Evolutionary conservation across 2,888 invertebrate genomes (phyloP).

Genomic region (Mellilla xanthometata): DNA sequence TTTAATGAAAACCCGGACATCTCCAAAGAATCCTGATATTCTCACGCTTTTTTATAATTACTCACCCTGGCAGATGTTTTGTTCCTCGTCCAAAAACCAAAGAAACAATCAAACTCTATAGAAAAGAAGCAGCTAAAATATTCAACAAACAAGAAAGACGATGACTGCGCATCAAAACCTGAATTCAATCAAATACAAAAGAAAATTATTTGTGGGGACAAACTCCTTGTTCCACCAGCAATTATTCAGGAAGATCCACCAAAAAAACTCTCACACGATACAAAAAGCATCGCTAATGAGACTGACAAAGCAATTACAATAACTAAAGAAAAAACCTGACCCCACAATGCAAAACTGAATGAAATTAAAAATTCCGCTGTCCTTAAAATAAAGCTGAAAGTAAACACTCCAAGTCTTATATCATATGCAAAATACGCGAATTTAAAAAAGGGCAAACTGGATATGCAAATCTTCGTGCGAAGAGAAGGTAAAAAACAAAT

Average conservation of each 20-base stretch:
- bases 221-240: conserved; percentile 68
- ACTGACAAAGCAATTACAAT: conserved; percentile 60
- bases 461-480: conserved; percentile 81
- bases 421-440: conserved; percentile 72
- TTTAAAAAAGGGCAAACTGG: conserved; percentile 65
- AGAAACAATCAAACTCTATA: conserved; percentile 54
- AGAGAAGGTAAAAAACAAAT: conserved; percentile 76
- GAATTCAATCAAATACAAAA: conserved; percentile 78
- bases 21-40: conserved; percentile 49
- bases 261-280: conserved; percentile 60
- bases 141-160: conserved; percentile 67
- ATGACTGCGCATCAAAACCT: conserved; percentile 76
- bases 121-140: conserved; percentile 64
- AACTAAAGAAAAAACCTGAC: conserved; percentile 69
- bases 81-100: conserved; percentile 59
- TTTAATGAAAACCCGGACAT: conserved; percentile 52
- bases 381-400: conserved; percentile 75
- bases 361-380: conserved; percentile 66
- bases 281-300: conserved; percentile 67
- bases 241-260: conserved; percentile 65
- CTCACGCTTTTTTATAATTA: conserved; percentile 78
- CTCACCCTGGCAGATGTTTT: conserved; percentile 67
- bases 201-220: conserved; percentile 69
- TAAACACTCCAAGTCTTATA: conserved; percentile 69
- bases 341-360: conserved; percentile 55